A percentile compares a stretch with the other conserved stretches of the same genome.
phyloP scores from a whole-genome alignment of 2,888 invertebrate genomes.

The Ormyrus rosae region DNA sequence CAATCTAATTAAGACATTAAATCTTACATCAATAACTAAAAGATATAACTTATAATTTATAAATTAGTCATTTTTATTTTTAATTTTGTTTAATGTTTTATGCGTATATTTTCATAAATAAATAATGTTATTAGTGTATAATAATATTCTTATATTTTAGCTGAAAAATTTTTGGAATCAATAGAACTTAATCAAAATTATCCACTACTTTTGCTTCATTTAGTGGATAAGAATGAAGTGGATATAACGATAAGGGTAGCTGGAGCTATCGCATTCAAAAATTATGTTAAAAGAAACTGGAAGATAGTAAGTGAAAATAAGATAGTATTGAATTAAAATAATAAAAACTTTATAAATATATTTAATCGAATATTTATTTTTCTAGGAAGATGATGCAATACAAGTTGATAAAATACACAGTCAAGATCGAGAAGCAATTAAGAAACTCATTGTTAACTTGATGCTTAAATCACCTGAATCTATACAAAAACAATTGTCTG shows the following conservation, averaged over 20 bases:
- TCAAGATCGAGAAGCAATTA: constrained; percentile 88
- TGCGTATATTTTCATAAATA: too few species aligned
- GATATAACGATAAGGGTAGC: constrained; percentile 91
- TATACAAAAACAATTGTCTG: constrained; percentile 95
- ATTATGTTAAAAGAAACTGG: constrained; percentile 98
- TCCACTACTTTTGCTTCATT: constrained; percentile 88
- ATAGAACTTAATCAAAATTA: constrained; percentile 95
- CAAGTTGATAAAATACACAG: constrained; percentile 84
- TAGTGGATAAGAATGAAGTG: constrained; percentile 89
- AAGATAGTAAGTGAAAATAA: constrained; percentile 81
- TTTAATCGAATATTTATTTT: constrained; percentile 18
- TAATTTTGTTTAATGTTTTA: too few species aligned
- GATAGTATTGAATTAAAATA: background rate
- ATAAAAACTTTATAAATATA: background rate
- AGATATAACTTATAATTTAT: too few species aligned
- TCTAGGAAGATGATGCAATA: constrained; percentile 70
- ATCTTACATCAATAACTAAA: too few species aligned
- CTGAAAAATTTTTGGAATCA: constrained; percentile 93
- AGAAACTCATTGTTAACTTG: constrained; percentile 90
- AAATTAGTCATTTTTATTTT: too few species aligned
- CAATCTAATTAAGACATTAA: too few species aligned
- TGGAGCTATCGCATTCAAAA: constrained; percentile 96
- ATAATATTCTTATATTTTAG: constrained; percentile 75
- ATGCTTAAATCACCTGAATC: constrained; percentile 95
- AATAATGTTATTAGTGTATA: too few species aligned